Conservation (phyloP, 2,113 vertebrate species). For the Pipa parva region DNA sequence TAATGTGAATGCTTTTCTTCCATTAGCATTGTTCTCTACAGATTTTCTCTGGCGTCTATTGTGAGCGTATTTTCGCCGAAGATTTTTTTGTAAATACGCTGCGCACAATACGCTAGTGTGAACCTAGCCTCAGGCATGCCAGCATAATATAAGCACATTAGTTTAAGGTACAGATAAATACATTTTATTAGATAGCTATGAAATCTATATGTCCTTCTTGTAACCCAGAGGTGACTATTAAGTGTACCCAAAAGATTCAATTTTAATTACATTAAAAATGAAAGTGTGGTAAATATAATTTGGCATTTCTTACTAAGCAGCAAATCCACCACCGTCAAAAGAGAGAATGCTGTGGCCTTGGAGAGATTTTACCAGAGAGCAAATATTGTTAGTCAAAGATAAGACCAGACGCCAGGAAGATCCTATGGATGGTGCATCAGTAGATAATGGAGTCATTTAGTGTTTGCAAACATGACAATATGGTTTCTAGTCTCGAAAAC, state of each 20-base stretch:
- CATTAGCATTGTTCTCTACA: no score
- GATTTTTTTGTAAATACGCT: no score
- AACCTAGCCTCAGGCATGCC: no score
- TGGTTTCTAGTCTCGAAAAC: no score
- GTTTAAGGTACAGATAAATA: constrained; percentile 22
- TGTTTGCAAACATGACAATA: no score
- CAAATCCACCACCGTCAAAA: background rate
- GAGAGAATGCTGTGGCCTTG: constrained; percentile 68
- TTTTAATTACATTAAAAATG: constrained; percentile 5
- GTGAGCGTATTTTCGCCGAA: no score
- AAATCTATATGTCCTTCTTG: constrained; percentile 1
- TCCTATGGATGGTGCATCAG: constrained; percentile 71
- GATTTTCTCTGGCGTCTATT: no score
- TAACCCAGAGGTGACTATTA: constrained; percentile 4
- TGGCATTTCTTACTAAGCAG: background rate
- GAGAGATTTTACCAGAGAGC: constrained; percentile 59
- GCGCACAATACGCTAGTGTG: no score
- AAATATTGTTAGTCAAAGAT: constrained; percentile 74
- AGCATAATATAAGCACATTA: constrained; percentile 22
- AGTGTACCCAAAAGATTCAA: background rate
- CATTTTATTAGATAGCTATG: constrained; percentile 16
- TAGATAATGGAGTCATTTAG: no score
- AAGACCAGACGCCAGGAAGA: constrained; percentile 78
- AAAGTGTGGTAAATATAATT: background rate
- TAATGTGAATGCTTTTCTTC: no score